Evolutionary conservation across 1,140 invertebrate genomes (phyloP).

Genomic region (Choristoneura fumiferana): DNA sequence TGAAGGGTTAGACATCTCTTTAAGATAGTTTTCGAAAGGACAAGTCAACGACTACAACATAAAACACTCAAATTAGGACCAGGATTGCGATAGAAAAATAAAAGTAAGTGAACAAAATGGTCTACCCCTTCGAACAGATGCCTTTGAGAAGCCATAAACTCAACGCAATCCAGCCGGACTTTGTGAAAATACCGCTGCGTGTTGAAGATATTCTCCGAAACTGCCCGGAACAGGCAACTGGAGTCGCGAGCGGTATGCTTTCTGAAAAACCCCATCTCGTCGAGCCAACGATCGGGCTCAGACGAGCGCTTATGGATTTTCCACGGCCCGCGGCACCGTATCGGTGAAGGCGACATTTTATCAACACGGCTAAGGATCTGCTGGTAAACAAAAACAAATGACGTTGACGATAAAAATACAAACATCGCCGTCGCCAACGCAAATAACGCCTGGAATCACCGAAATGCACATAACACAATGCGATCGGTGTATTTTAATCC

Average conservation of each 20-base stretch:
- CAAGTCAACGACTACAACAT: constrained; percentile 78
- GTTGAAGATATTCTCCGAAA: constrained; percentile 91
- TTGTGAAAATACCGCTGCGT: constrained; percentile 87
- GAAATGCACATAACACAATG: not conserved
- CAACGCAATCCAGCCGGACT: constrained; percentile 85
- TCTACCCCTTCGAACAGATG: constrained; percentile 72
- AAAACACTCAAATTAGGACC: constrained; percentile 48
- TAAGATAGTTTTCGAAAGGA: constrained; percentile 82
- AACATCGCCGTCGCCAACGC: constrained; percentile 11
- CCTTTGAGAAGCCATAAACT: constrained; percentile 82
- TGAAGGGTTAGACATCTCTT: constrained; percentile 83
- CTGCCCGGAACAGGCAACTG: constrained; percentile 89
- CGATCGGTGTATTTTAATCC: constrained; percentile 40
- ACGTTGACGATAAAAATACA: constrained; percentile 32
- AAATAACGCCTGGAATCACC: not conserved
- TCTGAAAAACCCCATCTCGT: constrained; percentile 86
- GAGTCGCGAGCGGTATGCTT: constrained; percentile 91
- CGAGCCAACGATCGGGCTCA: constrained; percentile 85
- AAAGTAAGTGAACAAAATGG: constrained; percentile 41
- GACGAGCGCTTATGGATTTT: constrained; percentile 71
- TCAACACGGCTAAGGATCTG: constrained; percentile 61
- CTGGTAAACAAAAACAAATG: constrained; percentile 76
- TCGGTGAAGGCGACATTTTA: constrained; percentile 66
- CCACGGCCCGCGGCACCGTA: constrained; percentile 68
- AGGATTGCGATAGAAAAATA: constrained; percentile 27